Evolutionary conservation across 2,113 vertebrate species (phyloP), one percentile per base, ranked within the genome.

Genomic region (Megaleporinus macrocephalus): DNA sequence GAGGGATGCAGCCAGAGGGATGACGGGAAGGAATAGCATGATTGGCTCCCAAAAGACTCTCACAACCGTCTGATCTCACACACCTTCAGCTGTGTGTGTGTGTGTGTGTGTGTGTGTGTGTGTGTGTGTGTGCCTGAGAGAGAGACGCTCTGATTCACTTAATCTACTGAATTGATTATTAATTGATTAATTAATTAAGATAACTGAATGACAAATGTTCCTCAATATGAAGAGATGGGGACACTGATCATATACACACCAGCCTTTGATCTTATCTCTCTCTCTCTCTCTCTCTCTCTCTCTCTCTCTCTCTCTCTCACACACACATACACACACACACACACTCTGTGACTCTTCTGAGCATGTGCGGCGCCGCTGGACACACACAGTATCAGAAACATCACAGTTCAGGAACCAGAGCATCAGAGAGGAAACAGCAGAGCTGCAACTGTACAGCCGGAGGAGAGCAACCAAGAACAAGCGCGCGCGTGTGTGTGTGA

Each of bases 381-480:
- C 81, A 89, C 85, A 87, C 75, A 68, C 69, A 63, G 62, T 80
- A 91, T 91, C 87, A 89, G 80, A 88, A 73, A 72, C 49, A 80
- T 79, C 62, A 62, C 78, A 71, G 80, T 62, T 73, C 27, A 70
- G 69, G 85, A 87, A 88, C 85, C 83, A 73, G 61, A 78, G 68
- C 77, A 77, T 83, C 74, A 83, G 74, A 78, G 74, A 83, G 74
- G 81, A 83, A 83, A 73, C 49, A 83, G 36, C 36, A 44, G 66
- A 76, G 81, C 71, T 78, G 74, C 74, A 83, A 77, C 65, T 78
- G 71, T 65, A 83, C 81, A 83, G 74, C 81, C 81, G 44, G 27
- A 70, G 57, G 29, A 83, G 74, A 76, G 70, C 55, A 77, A 27
- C 36, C 76, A 82, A 72, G 66, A 70, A 62, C 18, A 36, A 69